Evolutionary conservation across 2,797 vertebrate species (phyloP).

Genomic region (Alcedo quadribrachys): DNA sequence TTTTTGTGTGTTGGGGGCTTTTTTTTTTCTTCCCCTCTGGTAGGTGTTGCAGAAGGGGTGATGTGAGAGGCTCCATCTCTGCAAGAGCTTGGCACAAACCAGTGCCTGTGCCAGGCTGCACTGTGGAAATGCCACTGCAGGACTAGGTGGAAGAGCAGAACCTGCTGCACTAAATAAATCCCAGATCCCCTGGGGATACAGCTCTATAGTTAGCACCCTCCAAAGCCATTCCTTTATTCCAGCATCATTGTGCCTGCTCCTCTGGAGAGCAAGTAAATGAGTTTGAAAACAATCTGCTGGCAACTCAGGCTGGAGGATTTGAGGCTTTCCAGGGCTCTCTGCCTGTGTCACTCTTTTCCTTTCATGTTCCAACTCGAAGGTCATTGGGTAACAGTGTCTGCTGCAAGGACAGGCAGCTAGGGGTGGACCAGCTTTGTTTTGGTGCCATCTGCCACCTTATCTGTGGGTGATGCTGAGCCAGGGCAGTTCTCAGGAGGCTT

Average conservation of each 20-base stretch:
- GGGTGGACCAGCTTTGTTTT: background rate
- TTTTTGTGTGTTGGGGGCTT: no score
- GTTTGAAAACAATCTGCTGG: conserved; percentile 28
- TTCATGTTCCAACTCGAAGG: background rate
- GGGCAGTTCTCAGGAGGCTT: background rate
- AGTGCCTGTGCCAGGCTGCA: background rate
- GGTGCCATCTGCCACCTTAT: conserved; percentile 26
- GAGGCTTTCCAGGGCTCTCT: conserved; percentile 48
- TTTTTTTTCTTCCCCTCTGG: background rate
- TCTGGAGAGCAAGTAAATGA: background rate
- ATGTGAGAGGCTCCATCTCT: background rate
- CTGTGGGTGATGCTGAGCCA: background rate
- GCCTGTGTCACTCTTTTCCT: conserved; percentile 42
- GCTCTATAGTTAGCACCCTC: background rate
- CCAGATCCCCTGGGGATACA: background rate
- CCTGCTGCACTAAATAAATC: conserved; percentile 16
- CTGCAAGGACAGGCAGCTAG: conserved; percentile 20
- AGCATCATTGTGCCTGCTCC: background rate
- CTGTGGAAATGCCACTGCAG: background rate
- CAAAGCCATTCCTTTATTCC: background rate
- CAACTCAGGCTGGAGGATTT: background rate
- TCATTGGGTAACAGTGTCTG: background rate
- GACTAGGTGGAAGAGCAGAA: background rate
- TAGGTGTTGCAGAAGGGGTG: background rate
- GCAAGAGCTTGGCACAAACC: background rate